These are phyloP conservation scores for Chionodraco myersi DNA, from an alignment of 2,113 vertebrate genomes.

Conservation along the genomic window DNA sequence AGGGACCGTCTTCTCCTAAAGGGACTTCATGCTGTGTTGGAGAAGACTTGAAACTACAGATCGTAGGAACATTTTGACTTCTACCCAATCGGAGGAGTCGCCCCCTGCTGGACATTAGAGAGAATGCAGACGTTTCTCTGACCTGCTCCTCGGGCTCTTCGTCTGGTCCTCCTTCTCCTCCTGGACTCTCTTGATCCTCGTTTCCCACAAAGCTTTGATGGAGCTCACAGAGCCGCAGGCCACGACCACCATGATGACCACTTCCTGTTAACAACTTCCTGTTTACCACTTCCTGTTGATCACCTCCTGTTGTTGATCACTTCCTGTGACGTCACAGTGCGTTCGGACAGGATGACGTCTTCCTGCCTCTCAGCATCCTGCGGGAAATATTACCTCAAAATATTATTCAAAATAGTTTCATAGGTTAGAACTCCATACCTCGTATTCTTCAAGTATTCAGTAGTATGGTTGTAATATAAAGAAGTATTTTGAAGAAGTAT, in stretches of 20 bases:
- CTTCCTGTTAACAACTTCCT: background rate
- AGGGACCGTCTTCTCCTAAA: too few relatives aligned
- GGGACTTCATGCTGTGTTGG: too few relatives aligned
- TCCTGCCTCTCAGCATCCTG: background rate
- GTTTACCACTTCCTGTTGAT: too few relatives aligned
- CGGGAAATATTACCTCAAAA: background rate
- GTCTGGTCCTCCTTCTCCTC: constrained; percentile 86
- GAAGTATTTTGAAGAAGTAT: background rate
- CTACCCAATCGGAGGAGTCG: background rate
- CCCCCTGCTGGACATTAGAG: background rate
- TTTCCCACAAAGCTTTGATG: constrained; percentile 92
- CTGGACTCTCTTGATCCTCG: constrained; percentile 86
- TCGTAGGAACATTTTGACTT: too few relatives aligned
- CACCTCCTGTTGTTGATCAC: background rate
- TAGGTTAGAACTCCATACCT: background rate
- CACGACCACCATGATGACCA: constrained; percentile 83
- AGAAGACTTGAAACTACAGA: too few relatives aligned
- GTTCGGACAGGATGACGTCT: constrained; percentile 26
- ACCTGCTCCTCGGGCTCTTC: constrained; percentile 79
- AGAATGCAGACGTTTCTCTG: background rate
- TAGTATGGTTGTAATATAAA: background rate
- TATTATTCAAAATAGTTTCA: background rate
- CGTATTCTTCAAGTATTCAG: background rate
- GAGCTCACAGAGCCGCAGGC: constrained; percentile 86
- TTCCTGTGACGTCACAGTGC: constrained; percentile 43